Base-by-base conservation (phyloP, 1,140 invertebrate genomes). In the Polypedilum pembai region DNA sequence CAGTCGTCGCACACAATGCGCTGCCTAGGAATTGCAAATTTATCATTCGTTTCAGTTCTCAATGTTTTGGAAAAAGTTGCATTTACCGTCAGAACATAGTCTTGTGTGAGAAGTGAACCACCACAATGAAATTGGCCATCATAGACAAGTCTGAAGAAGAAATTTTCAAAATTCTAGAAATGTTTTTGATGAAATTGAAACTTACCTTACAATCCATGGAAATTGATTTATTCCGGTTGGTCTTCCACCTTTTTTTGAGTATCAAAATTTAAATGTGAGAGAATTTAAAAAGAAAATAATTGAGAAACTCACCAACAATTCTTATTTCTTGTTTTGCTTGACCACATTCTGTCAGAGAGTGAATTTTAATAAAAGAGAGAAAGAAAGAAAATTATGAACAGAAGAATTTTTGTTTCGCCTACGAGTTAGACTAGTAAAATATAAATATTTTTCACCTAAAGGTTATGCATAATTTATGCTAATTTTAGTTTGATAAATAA, bases 81-180 rank as follows among this genome's bases (percentile, higher is more conserved):
- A 7, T 69, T 69, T 69, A 69, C 65, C 1, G 89, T 90, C 7
- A 90, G 78, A 10, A 90, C 87, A 78, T 89, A 90, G 75, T 88
- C 85, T 78, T 90, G 88, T 65, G 91, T 92, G 33, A 95, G 83
- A 5, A 95, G 83, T 17, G 92, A 92, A n/a, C 89, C 92, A n/a
- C 93, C 92, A 77, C 93, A 95, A 79, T 95, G 93, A 83, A 94
- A 94, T 80, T 92, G 91, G 0, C 91, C 91, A 80, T 94, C 90
- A 79, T 94, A 94, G 0, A 93, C 80, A 45, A 82, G 73, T 17
- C 40, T 20, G 7, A 18, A 15, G 72, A 10, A 0, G 40, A 40
- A 40, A 1, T 10, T 40, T 0, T 40, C 10, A 40, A 33, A 33
- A 33, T 24, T 73, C 10, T 33, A 40, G 33, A 12, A 40, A 12